These are phyloP conservation scores for Tetraneura akinire DNA, from an alignment of 1,140 invertebrate species.

Conservation along the genomic window DNA sequence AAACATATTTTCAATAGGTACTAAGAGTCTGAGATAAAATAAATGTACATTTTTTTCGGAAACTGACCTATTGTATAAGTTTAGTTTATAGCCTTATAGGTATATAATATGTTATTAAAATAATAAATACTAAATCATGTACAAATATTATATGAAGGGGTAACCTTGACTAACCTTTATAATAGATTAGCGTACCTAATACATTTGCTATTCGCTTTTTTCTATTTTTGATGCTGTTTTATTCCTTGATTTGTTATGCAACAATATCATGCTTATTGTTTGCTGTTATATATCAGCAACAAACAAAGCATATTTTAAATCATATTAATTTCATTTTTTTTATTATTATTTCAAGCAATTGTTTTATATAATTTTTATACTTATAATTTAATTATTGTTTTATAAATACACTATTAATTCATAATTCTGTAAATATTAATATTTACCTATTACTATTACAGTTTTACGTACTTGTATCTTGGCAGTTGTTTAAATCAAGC, in stretches of 20 bases:
- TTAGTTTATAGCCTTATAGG: too few relatives aligned
- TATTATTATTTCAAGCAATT: conserved; percentile 6
- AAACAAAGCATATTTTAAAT: conserved; percentile 25
- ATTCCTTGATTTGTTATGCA: conserved; percentile 41
- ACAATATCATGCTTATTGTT: too few relatives aligned
- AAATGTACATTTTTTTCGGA: too few relatives aligned
- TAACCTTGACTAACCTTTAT: conserved; percentile 47
- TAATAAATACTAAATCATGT: not conserved
- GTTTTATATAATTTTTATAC: too few relatives aligned
- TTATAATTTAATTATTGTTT: conserved; percentile 29
- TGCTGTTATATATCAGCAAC: not conserved
- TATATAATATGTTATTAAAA: too few relatives aligned
- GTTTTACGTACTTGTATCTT: conserved; percentile 71
- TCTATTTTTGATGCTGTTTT: conserved; percentile 26
- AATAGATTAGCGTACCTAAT: conserved; percentile 17
- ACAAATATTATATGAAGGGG: not conserved
- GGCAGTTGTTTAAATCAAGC: conserved; percentile 74
- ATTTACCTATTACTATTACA: too few relatives aligned
- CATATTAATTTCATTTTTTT: not conserved
- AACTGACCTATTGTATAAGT: too few relatives aligned
- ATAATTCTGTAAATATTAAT: too few relatives aligned
- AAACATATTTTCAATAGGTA: too few relatives aligned
- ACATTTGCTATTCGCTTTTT: conserved; percentile 34
- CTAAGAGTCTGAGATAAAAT: too few relatives aligned
- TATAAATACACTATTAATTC: not conserved